A percentile compares a stretch with the other conserved stretches of the same genome.
Evolutionary conservation across 2,797 vertebrate species (phyloP).

Genomic region (Pseudomugil gertrudae): DNA sequence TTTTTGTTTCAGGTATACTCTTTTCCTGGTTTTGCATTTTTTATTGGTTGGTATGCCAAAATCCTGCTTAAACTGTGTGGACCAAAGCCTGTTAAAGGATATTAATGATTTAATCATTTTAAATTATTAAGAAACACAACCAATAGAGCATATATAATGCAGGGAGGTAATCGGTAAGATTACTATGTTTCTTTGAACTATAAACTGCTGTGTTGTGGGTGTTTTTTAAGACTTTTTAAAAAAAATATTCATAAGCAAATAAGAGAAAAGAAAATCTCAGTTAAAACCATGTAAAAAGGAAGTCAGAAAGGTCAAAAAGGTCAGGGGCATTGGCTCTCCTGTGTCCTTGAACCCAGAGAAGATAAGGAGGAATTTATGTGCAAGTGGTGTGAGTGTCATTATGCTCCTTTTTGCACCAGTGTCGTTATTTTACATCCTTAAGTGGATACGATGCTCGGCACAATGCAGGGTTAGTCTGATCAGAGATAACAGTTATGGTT

Average conservation of each 20-base stretch:
- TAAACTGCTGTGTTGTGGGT: constrained; percentile 20
- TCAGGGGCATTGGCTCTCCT: constrained; percentile 7
- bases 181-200: constrained; percentile 32
- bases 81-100: constrained; percentile 37
- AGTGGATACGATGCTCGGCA: constrained; percentile 5
- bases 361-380: constrained; percentile 4
- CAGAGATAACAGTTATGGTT: constrained; percentile 8
- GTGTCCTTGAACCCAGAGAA: constrained; percentile 20
- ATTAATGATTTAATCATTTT: constrained; percentile 18
- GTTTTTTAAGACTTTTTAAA: constrained; percentile 21
- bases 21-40: constrained; percentile 38
- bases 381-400: constrained; percentile 6
- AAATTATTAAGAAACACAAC: constrained; percentile 13
- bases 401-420: background rate
- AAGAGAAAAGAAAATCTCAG: constrained; percentile 7
- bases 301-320: background rate
- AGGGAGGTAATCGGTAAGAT: constrained; percentile 8
- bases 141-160: background rate
- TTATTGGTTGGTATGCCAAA: too few relatives aligned
- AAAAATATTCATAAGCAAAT: constrained; percentile 14
- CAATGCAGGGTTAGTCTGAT: background rate
- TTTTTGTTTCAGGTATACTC: constrained; percentile 49
- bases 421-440: constrained; percentile 12
- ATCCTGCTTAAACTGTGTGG: constrained; percentile 26
- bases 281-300: background rate